Evolutionary conservation across 2,113 vertebrate species (phyloP), one percentile per base, ranked within the genome.

Genomic region (Delphinus delphis): DNA sequence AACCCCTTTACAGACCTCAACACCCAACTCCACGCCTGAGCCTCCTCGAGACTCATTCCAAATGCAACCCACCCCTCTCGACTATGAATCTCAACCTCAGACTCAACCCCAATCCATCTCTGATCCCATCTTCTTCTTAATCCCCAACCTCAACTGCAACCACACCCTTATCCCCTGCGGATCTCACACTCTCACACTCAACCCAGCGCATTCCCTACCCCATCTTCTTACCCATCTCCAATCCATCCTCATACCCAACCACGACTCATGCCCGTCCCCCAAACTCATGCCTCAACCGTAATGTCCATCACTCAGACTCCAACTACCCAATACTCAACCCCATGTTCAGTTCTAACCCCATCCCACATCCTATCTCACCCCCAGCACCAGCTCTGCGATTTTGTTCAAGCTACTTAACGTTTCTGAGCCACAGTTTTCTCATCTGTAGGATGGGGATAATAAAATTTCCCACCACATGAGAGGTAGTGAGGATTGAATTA

Each of bases 351-450:
- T 5, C 74, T 70, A 58, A 47, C 33, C 31, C 10, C 74, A 77
- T 18, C 25, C 26, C 89, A 55, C 60, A 65, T 38, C 58, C 76
- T 79, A 1, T 38, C 41, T 41, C 55, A 13, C 21, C 28, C 31
- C 25, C 13, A n/a, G 47, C 18, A 5, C 2, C 53, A 6, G 71
- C 28, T 81, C 65, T 81, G 67, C 47, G 38, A 41, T n/a, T 70
- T 83, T n/a, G 50, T 63, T 62, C 53, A 85, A 83, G 58, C 31
- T 41, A 36, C 53, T 65, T 82, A 7, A 14, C 15, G 70, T 93
- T 58, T 93, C 90, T 65, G 50, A 90, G 83, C 25, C 95, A 82
- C 82, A 60, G 33, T 88, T 58, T 87, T 79, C 79, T 77, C 41
- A 44, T 88, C 82, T 63, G 38, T 58, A 86, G 58, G 41, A 12